A percentile compares a stretch with the other conserved stretches of the same genome.
Evolutionary conservation across 2,888 invertebrate species (phyloP).

Genomic region (Camponotus fellah): DNA sequence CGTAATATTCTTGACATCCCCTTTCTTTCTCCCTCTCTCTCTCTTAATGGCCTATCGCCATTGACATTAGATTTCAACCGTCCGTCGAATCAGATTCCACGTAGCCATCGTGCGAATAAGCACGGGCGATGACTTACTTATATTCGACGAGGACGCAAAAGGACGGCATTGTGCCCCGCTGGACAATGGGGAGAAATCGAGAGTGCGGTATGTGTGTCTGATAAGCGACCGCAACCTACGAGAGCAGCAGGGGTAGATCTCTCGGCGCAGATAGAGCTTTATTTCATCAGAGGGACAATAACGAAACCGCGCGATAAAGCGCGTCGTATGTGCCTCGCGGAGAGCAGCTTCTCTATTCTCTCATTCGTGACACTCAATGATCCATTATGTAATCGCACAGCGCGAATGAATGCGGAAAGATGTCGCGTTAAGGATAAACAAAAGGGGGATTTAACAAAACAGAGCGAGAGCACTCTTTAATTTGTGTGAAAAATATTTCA

Average conservation of each 20-base stretch:
- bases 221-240: constrained; percentile 80
- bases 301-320: constrained; percentile 83
- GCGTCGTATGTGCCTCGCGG: constrained; percentile 68
- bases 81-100: constrained; percentile 6
- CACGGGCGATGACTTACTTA: constrained; percentile 71
- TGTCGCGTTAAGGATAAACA: background rate
- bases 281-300: constrained; percentile 84
- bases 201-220: constrained; percentile 55
- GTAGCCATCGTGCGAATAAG: background rate
- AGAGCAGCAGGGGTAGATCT: constrained; percentile 82
- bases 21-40: constrained; percentile 16
- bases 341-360: constrained; percentile 55
- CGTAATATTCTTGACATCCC: constrained; percentile 51
- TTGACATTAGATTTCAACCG: background rate
- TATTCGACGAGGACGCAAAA: constrained; percentile 79
- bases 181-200: constrained; percentile 73
- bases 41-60: background rate
- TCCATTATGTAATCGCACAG: background rate
- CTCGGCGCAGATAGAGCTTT: constrained; percentile 83
- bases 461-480: background rate
- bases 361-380: constrained; percentile 45
- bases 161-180: constrained; percentile 79
- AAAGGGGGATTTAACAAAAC: background rate
- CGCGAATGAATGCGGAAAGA: background rate
- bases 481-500: background rate